phyloP scores from a whole-genome alignment of 1,140 invertebrate species.

The Mylabris phalerata region DNA sequence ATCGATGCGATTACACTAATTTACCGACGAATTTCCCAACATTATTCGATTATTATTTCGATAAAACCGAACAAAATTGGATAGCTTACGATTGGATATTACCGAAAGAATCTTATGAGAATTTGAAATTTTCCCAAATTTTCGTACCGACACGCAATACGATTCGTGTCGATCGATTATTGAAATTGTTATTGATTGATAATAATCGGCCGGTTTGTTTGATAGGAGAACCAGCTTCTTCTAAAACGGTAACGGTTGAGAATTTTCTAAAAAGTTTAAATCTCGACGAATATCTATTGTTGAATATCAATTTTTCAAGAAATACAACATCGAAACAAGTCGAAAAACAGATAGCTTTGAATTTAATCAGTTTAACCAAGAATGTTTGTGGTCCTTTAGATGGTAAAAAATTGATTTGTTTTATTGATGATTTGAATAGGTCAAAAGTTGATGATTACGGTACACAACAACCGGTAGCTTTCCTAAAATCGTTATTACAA shows the following conservation, averaged over 20 bases:
- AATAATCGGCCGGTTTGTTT: constrained; percentile 71
- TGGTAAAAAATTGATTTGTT: constrained; percentile 79
- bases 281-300: constrained; percentile 56
- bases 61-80: constrained; percentile 65
- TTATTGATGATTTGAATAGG: constrained; percentile 94
- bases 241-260: constrained; percentile 81
- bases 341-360: constrained; percentile 77
- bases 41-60: constrained; percentile 77
- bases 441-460: constrained; percentile 79
- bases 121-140: constrained; percentile 70
- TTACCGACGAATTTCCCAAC: constrained; percentile 59
- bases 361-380: constrained; percentile 82
- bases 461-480: constrained; percentile 86
- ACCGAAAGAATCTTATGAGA: constrained; percentile 59
- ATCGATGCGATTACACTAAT: constrained; percentile 60
- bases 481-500: constrained; percentile 81
- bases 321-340: constrained; percentile 83
- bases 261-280: constrained; percentile 70
- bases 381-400: constrained; percentile 80
- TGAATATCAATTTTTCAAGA: constrained; percentile 86
- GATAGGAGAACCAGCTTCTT: constrained; percentile 83
- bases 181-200: constrained; percentile 66
- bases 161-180: constrained; percentile 66
- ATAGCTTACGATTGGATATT: constrained; percentile 77
- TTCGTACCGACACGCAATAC: constrained; percentile 86